These are phyloP conservation scores for Syngnathus typhle DNA, from an alignment of 2,113 vertebrate species.

Conservation along the genomic window DNA sequence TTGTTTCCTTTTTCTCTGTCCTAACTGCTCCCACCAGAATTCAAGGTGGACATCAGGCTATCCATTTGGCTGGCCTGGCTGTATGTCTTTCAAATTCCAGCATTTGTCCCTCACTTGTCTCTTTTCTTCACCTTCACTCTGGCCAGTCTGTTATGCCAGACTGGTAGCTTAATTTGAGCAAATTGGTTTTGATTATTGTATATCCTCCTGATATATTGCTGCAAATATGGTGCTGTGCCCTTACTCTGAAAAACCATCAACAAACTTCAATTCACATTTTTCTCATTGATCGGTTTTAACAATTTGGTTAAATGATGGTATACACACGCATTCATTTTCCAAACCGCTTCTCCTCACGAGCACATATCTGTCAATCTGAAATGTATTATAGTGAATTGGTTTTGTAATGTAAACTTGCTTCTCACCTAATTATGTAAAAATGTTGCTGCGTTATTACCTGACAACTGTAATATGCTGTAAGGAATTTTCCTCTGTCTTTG, in stretches of 20 bases:
- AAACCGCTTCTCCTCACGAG: too few relatives aligned
- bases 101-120: neutral
- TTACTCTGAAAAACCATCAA: neutral
- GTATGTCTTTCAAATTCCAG: constrained; percentile 3
- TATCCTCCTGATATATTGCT: neutral
- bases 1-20: constrained; percentile 17
- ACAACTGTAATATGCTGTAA: constrained; percentile 15
- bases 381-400: neutral
- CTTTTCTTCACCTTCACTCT: neutral
- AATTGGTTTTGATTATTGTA: neutral
- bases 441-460: neutral
- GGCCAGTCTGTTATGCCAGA: neutral
- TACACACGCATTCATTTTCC: too few relatives aligned
- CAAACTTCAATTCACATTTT: neutral
- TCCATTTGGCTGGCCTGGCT: constrained; percentile 16
- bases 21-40: constrained; percentile 16
- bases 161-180: neutral
- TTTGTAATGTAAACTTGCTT: neutral
- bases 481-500: constrained; percentile 15
- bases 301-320: too few relatives aligned
- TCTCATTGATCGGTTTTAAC: neutral
- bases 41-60: constrained; percentile 13
- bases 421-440: neutral
- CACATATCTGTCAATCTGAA: neutral
- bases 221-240: neutral